Evolutionary conservation across 2,888 invertebrate genomes (phyloP), one percentile per base, ranked within the genome.

Genomic region (Macrophya alboannulata): DNA sequence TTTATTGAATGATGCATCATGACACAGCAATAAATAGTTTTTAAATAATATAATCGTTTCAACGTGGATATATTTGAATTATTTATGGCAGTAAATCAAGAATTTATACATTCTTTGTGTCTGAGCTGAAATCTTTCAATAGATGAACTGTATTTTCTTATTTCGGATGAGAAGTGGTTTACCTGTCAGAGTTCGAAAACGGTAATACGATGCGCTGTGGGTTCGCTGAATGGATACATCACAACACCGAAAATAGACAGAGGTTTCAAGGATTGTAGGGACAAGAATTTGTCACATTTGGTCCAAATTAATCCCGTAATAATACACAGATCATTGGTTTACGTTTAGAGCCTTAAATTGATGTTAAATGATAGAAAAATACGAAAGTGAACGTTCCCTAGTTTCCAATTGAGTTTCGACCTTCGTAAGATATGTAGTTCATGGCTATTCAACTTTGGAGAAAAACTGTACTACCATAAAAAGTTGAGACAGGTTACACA

Each of bases 341-440:
- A 45, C 25, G 1, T 21, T 76, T 48, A 25, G n/a, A 72, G 43
- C 43, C 40, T 72, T 43, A 48, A 48, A 48, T 76, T 48, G n/a
- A 76, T 48, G 31, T 21, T 40, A n/a, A 62, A 62, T 62, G 12
- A 12, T 21, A 62, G 62, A 62, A 55, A 55, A 55, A 55, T 55
- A 55, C 55, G n/a, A 76, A 48, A 48, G 15, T n/a, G 76, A 74
- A 43, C 43, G 25, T 45, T 76, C 25, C n/a, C 76, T 48, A 74
- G 76, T 48, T 76, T 76, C 45, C 48, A 48, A 48, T 76, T n/a
- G 74, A 74, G 76, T 76, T 12, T 48, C 48, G 48, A 76, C 76
- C 76, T 76, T 76, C 76, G 48, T 76, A 21, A 12, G n/a, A 76
- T 76, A 76, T 48, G 76, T 76, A 76, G 76, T 76, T 76, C 76